Percentiles rank a stretch among this genome's conserved stretches.
Evolutionary conservation across 92 coral and sea anemone genomes (phyloP).

Genomic region (Porites cylindrica): DNA sequence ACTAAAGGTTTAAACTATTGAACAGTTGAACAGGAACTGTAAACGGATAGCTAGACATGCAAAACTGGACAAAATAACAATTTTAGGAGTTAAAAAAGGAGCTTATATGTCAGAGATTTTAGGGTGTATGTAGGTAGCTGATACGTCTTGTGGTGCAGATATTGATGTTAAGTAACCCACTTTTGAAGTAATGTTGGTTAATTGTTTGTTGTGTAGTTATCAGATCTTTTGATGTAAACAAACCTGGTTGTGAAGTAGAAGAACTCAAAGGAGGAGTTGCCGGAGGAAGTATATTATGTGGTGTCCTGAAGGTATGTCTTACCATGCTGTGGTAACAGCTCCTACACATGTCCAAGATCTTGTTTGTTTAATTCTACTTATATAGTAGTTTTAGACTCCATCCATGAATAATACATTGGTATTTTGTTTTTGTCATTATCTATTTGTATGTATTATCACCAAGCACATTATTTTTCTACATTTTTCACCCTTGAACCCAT

Average conservation of each 20-base stretch:
- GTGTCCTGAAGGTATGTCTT: constrained; percentile 83
- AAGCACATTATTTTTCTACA: too few relatives aligned
- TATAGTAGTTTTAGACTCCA: not conserved
- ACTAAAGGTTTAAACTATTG: too few relatives aligned
- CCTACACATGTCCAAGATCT: not conserved
- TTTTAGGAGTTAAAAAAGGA: not conserved
- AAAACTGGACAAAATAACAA: too few relatives aligned
- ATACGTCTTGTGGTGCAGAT: not conserved
- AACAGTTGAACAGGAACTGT: too few relatives aligned
- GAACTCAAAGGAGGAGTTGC: constrained; percentile 98
- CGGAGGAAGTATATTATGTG: constrained; percentile 95
- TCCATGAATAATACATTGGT: too few relatives aligned
- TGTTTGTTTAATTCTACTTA: not conserved
- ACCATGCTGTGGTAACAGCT: too few relatives aligned
- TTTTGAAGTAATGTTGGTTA: not conserved
- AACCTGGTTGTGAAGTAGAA: constrained; percentile 98
- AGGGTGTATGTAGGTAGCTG: too few relatives aligned
- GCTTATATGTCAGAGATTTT: not conserved
- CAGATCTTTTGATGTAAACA: constrained; percentile 97
- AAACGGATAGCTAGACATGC: too few relatives aligned
- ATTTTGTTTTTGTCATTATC: too few relatives aligned
- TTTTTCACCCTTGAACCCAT: too few relatives aligned
- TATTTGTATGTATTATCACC: too few relatives aligned
- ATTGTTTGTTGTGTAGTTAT: constrained; percentile 71
- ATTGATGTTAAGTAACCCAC: not conserved